Conservation (phyloP, 2,113 vertebrate genomes). For the Recurvirostra avosetta region DNA sequence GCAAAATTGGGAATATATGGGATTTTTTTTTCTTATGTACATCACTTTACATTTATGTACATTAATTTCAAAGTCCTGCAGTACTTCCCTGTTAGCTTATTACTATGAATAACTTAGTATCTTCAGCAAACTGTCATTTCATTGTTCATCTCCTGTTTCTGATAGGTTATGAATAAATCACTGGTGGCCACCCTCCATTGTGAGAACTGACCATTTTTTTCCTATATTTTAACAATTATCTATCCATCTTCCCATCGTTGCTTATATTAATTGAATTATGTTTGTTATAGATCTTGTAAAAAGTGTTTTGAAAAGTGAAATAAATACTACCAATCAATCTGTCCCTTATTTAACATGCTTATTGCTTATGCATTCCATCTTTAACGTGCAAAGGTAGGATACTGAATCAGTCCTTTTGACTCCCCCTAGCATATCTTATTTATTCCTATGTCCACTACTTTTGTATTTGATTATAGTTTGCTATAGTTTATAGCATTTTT, state of each 20-base stretch:
- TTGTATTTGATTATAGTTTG: neutral
- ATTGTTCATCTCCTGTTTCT: neutral
- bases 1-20: neutral
- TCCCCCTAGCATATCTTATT: neutral
- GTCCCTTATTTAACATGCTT: neutral
- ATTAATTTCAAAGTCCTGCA: neutral
- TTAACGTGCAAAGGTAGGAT: neutral
- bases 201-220: neutral
- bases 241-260: neutral
- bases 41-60: neutral
- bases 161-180: neutral
- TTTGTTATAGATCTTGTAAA: neutral
- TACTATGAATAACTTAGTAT: neutral
- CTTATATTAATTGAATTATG: neutral
- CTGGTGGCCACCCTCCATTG: neutral
- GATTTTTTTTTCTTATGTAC: neutral
- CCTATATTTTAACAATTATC: neutral
- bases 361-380: neutral
- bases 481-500: neutral
- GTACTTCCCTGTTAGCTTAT: neutral
- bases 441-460: neutral
- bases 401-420: neutral
- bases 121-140: neutral
- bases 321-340: neutral
- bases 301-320: neutral